Percentiles rank a stretch among this genome's conserved stretches.
These are phyloP conservation scores for Habropoda laboriosa DNA, from an alignment of 1,140 invertebrate genomes.

Conservation along the genomic window DNA sequence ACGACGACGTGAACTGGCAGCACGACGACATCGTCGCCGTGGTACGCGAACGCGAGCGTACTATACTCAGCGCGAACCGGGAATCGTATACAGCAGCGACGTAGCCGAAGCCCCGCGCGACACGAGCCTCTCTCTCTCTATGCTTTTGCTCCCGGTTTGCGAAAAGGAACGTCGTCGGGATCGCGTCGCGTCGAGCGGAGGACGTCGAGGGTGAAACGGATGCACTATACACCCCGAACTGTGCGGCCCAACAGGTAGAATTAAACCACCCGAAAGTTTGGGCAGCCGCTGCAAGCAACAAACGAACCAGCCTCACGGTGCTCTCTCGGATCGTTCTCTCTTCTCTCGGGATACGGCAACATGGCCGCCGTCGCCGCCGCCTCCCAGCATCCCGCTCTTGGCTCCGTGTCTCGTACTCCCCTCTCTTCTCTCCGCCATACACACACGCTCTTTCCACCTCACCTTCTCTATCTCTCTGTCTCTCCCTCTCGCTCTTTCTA, in stretches of 20 bases:
- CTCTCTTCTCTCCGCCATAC: conserved; percentile 58
- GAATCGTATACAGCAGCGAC: conserved; percentile 11
- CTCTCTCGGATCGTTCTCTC: conserved; percentile 79
- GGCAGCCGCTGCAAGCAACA: conserved; percentile 75
- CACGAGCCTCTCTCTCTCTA: conserved; percentile 2
- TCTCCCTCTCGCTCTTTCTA: conserved; percentile 51
- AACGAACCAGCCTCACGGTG: conserved; percentile 77
- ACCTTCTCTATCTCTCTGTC: conserved; percentile 23
- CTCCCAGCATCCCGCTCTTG: conserved; percentile 77
- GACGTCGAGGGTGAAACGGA: conserved; percentile 42
- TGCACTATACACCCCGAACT: conserved; percentile 50
- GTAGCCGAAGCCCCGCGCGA: conserved; percentile 5
- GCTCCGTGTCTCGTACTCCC: conserved; percentile 66
- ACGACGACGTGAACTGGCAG: not conserved
- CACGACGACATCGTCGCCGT: conserved; percentile 38
- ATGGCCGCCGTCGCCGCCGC: conserved; percentile 76
- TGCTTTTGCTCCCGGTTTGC: not conserved
- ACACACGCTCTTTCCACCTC: conserved; percentile 5
- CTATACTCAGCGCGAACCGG: conserved; percentile 32
- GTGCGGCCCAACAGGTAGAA: conserved; percentile 54
- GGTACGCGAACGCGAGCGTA: conserved; percentile 32
- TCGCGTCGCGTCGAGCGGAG: not conserved
- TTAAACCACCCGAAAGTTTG: conserved; percentile 71
- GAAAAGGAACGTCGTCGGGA: not conserved
- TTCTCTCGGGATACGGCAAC: conserved; percentile 80